Conservation (phyloP, 1,140 invertebrate genomes). For the Drosophila nannoptera region DNA sequence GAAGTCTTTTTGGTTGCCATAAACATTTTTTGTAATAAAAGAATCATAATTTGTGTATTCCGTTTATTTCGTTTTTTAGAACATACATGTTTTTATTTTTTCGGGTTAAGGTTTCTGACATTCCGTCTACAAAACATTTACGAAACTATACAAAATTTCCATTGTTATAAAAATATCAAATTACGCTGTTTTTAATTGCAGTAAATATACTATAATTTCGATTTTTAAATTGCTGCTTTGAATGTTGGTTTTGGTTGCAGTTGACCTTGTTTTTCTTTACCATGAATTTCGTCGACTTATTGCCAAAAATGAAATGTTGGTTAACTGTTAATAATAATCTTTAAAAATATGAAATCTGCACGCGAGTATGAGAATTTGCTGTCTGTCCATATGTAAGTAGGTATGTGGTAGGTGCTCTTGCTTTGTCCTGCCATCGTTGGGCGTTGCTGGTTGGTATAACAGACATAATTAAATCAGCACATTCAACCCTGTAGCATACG, state of each 20-base stretch:
- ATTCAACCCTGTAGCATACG: conserved; percentile 10
- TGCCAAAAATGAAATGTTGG: conserved; percentile 22
- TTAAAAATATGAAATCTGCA: conserved; percentile 53
- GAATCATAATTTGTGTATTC: conserved; percentile 17
- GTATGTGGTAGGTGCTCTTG: not conserved
- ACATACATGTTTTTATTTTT: conserved; percentile 54
- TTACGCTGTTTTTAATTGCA: conserved; percentile 55
- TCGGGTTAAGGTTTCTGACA: conserved; percentile 25
- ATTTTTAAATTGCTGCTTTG: conserved; percentile 48
- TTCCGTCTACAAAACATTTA: conserved; percentile 41
- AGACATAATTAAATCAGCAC: conserved; percentile 1
- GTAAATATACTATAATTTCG: conserved; percentile 54
- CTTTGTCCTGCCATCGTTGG: conserved; percentile 17
- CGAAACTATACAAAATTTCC: conserved; percentile 53
- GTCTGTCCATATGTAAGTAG: conserved; percentile 5
- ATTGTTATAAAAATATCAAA: conserved; percentile 65
- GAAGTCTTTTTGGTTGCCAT: too few relatives aligned
- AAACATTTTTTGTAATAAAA: too few relatives aligned
- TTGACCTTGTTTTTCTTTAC: conserved; percentile 16
- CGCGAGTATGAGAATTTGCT: conserved; percentile 59
- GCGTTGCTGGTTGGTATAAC: conserved; percentile 19
- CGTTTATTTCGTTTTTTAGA: conserved; percentile 41
- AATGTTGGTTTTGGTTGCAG: not conserved
- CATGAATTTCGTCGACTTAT: conserved; percentile 56
- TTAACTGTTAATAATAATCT: conserved; percentile 51